Percentiles rank a stretch among this genome's conserved stretches.
These are phyloP conservation scores for Trichogramma evanescens DNA, from an alignment of 2,888 invertebrate species.

Conservation along the genomic window DNA sequence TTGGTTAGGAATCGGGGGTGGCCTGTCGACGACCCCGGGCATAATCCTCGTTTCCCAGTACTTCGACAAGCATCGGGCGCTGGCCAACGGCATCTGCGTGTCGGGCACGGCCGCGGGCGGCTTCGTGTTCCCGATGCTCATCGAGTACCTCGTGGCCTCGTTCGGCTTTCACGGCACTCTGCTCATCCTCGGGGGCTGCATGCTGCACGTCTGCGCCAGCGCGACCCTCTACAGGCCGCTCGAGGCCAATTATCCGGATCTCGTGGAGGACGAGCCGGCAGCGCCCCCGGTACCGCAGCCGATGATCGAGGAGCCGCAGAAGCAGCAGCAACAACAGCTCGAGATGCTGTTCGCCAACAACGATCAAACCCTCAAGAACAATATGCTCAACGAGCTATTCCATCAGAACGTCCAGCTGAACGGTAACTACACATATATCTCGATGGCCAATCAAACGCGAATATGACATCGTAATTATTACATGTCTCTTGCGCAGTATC, in stretches of 20 bases:
- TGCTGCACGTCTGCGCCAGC: slow-evolving; percentile 68
- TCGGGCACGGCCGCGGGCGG: slow-evolving; percentile 75
- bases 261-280: slow-evolving; percentile 20
- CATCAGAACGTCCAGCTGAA: slow-evolving; percentile 34
- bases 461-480: neutral
- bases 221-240: slow-evolving; percentile 62
- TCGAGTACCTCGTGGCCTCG: slow-evolving; percentile 61
- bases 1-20: slow-evolving; percentile 64
- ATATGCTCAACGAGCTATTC: slow-evolving; percentile 45
- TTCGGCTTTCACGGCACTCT: slow-evolving; percentile 71
- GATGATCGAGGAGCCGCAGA: slow-evolving; percentile 27
- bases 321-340: slow-evolving; percentile 43
- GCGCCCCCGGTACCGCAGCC: slow-evolving; percentile 43
- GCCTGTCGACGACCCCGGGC: slow-evolving; percentile 72
- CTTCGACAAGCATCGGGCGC: slow-evolving; percentile 69
- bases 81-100: slow-evolving; percentile 74
- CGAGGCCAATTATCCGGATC: slow-evolving; percentile 32
- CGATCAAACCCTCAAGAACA: slow-evolving; percentile 40
- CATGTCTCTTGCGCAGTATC: neutral
- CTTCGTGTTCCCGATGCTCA: slow-evolving; percentile 69
- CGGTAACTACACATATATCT: slow-evolving; percentile 6
- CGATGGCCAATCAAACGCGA: neutral
- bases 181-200: slow-evolving; percentile 63
- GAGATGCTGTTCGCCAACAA: slow-evolving; percentile 42
- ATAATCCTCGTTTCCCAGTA: slow-evolving; percentile 75